These are phyloP conservation scores for Odontocolon sp. DNA, from an alignment of 2,888 invertebrate species.

Conservation along the genomic window DNA sequence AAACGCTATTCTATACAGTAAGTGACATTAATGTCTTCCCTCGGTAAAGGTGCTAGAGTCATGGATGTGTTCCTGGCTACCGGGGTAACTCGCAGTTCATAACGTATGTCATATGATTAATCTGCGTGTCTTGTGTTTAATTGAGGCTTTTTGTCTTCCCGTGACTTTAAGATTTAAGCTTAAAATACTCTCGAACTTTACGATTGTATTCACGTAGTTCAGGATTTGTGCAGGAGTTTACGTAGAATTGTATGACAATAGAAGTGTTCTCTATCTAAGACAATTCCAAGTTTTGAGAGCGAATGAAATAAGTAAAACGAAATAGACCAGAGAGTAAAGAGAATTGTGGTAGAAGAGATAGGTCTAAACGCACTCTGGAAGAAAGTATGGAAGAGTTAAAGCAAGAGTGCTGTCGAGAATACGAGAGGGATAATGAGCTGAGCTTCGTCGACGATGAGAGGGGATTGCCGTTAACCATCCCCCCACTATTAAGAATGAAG, in stretches of 20 bases:
- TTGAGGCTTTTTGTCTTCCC: too few species aligned
- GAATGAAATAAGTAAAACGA: constrained; percentile 3
- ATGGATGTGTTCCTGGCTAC: too few species aligned
- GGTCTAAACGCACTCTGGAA: background rate
- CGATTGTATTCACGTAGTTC: background rate
- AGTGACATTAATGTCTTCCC: too few species aligned
- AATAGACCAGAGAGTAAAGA: background rate
- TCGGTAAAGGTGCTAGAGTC: too few species aligned
- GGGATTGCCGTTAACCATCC: constrained; percentile 23
- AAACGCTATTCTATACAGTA: too few species aligned
- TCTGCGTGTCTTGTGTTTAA: too few species aligned
- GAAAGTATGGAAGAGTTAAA: background rate
- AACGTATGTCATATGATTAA: too few species aligned
- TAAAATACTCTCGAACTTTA: background rate
- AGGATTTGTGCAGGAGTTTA: background rate
- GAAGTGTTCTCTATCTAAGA: background rate
- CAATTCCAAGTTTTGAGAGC: background rate
- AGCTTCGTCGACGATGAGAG: constrained; percentile 14
- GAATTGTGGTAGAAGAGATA: background rate
- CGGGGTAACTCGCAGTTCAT: too few species aligned
- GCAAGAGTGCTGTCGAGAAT: background rate
- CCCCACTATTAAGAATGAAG: constrained; percentile 41
- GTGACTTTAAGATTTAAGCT: background rate
- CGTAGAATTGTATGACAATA: background rate
- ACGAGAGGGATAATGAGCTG: constrained; percentile 19